These are phyloP conservation scores for Drosophila eohydei DNA, from an alignment of 2,888 invertebrate genomes.

Conservation along the genomic window DNA sequence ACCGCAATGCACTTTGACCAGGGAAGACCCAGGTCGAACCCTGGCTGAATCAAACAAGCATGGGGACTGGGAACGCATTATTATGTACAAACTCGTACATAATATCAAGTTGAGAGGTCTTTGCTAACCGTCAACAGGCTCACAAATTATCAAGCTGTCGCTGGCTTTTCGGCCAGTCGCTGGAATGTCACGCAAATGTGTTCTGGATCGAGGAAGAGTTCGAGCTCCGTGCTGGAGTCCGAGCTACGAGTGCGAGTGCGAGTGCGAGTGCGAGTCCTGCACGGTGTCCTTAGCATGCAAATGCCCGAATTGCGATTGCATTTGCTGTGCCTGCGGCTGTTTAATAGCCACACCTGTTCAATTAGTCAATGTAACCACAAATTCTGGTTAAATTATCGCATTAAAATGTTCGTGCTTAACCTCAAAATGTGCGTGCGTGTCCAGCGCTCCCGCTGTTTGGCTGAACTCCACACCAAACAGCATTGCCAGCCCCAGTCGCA, in stretches of 20 bases:
- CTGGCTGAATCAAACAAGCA: slow-evolving; percentile 1
- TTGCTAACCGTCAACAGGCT: slow-evolving; percentile 70
- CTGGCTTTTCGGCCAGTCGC: slow-evolving; percentile 52
- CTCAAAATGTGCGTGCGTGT: slow-evolving; percentile 79
- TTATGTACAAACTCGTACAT: slow-evolving; percentile 42
- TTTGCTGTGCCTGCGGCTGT: slow-evolving; percentile 73
- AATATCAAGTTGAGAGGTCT: slow-evolving; percentile 46
- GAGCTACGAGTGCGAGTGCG: not conserved
- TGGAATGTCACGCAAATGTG: slow-evolving; percentile 76
- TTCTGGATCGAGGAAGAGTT: slow-evolving; percentile 13
- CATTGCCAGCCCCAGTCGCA: slow-evolving; percentile 3
- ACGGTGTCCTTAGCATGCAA: slow-evolving; percentile 54
- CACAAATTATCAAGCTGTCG: slow-evolving; percentile 84
- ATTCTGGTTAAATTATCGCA: slow-evolving; percentile 84
- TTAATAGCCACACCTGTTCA: slow-evolving; percentile 84
- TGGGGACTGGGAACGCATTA: slow-evolving; percentile 51
- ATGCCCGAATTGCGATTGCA: slow-evolving; percentile 66
- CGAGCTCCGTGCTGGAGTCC: slow-evolving; percentile 5
- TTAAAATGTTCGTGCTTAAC: slow-evolving; percentile 84
- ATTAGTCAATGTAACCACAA: slow-evolving; percentile 84
- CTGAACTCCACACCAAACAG: slow-evolving; percentile 16
- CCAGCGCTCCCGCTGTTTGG: slow-evolving; percentile 54
- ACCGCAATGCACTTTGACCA: slow-evolving; percentile 78
- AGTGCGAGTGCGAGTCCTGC: slow-evolving; percentile 14
- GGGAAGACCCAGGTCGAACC: slow-evolving; percentile 20